phyloP scores from a whole-genome alignment of 2,113 vertebrate species.

The Micronycteris hirsuta region DNA sequence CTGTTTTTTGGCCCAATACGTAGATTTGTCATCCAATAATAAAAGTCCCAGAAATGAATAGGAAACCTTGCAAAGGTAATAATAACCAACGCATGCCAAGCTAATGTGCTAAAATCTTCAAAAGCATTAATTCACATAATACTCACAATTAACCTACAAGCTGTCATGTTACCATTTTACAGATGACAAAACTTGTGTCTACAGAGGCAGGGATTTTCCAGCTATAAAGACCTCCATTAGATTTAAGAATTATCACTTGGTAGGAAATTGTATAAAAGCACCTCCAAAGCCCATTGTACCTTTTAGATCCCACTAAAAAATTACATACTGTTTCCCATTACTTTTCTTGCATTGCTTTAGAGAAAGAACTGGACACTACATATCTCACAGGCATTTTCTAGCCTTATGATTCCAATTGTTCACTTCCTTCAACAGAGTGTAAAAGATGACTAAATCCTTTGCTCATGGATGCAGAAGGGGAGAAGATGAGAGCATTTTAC shows the following conservation, averaged over 20 bases:
- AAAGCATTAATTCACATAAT: not conserved
- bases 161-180: not conserved
- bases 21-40: slow-evolving; percentile 41
- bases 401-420: not conserved
- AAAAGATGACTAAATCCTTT: not conserved
- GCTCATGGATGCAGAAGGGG: not conserved
- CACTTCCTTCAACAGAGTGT: not conserved
- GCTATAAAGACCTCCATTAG: not conserved
- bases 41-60: slow-evolving; percentile 15
- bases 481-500: not conserved
- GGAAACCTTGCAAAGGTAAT: not conserved
- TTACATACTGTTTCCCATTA: not conserved
- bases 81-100: not conserved
- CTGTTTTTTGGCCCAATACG: slow-evolving; percentile 27
- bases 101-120: not conserved
- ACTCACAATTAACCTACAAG: not conserved
- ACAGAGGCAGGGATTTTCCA: not conserved
- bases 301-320: no score
- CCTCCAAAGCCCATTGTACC: not conserved
- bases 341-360: not conserved
- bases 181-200: not conserved
- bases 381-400: not conserved
- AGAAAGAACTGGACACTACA: not conserved
- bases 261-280: not conserved
- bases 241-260: not conserved